Evolutionary conservation across 2,113 vertebrate species (phyloP).

Genomic region (Taxidea taxus): DNA sequence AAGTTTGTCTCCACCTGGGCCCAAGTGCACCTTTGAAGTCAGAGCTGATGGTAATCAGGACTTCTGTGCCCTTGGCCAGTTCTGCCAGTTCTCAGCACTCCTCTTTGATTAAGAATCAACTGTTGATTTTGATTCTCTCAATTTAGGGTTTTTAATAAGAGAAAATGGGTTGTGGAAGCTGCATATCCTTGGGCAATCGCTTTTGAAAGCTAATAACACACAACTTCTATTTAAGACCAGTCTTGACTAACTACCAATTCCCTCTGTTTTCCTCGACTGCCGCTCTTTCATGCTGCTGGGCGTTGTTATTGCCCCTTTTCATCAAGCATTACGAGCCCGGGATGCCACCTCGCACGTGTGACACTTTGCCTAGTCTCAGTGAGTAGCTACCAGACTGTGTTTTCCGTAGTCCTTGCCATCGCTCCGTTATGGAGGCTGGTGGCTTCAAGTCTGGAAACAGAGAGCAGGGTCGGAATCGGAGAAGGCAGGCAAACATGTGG

Average conservation of each 20-base stretch:
- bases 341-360: neutral
- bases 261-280: neutral
- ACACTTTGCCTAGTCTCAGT: neutral
- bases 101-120: constrained; percentile 57
- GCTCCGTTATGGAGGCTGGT: neutral
- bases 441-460: neutral
- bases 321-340: neutral
- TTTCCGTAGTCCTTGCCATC: neutral
- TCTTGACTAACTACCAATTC: neutral
- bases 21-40: constrained; percentile 30
- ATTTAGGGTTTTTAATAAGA: constrained; percentile 57
- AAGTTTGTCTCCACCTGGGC: constrained; percentile 57
- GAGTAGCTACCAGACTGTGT: neutral
- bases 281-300: neutral
- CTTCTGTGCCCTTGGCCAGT: constrained; percentile 29
- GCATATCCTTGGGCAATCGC: neutral
- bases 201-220: constrained; percentile 30
- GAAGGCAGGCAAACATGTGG: neutral
- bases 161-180: constrained; percentile 49
- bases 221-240: neutral
- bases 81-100: constrained; percentile 39
- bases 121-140: constrained; percentile 43
- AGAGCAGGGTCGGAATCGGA: neutral
- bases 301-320: neutral
- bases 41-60: constrained; percentile 54